Evolutionary conservation across 2,797 vertebrate species (phyloP).

Genomic region (Margarornis squamiger): DNA sequence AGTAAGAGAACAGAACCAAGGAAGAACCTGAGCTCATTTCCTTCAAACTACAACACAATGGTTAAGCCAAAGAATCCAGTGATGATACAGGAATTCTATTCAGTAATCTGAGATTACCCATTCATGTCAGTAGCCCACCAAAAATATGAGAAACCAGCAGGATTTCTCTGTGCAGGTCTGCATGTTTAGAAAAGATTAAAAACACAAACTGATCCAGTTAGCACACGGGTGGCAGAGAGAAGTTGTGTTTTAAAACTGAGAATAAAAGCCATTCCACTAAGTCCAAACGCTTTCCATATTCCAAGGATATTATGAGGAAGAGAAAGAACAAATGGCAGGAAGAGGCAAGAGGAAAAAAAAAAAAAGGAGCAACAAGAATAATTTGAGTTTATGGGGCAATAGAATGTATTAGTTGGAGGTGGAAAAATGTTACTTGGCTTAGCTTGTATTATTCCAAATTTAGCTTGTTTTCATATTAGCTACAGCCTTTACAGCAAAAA

Average conservation of each 20-base stretch:
- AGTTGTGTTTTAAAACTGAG: background rate
- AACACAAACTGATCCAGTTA: background rate
- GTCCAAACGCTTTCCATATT: slow-evolving; percentile 35
- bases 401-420: background rate
- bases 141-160: background rate
- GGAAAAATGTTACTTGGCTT: background rate
- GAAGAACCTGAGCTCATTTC: background rate
- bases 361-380: background rate
- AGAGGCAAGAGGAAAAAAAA: background rate
- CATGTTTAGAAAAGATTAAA: background rate
- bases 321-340: background rate
- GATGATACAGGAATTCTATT: fast-evolving
- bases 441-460: background rate
- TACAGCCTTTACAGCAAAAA: background rate
- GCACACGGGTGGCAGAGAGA: background rate
- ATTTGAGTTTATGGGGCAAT: background rate
- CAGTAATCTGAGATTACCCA: background rate
- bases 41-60: background rate
- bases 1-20: background rate
- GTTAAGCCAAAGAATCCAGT: background rate
- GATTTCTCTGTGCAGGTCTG: background rate
- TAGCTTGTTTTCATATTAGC: background rate
- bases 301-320: background rate
- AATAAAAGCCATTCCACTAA: slow-evolving; percentile 19
- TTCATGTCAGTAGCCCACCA: background rate